A percentile compares a stretch with the other conserved stretches of the same genome.
Evolutionary conservation across 2,113 vertebrate genomes (phyloP).

Genomic region (Apodemus speciosus): DNA sequence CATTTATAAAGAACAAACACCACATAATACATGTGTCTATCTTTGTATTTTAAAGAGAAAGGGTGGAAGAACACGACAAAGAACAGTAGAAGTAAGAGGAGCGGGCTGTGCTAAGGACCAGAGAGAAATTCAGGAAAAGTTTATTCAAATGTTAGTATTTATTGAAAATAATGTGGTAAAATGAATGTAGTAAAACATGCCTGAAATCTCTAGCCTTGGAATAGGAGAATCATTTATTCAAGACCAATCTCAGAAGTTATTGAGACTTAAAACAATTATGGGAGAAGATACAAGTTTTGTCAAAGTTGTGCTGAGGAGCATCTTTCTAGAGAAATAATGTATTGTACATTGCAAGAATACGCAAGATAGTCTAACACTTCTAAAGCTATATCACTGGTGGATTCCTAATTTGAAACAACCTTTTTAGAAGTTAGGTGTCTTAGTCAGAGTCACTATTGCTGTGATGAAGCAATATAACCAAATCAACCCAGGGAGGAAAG

Average conservation of each 20-base stretch:
- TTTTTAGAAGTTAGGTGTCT: background rate
- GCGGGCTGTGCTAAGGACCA: background rate
- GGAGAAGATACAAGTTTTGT: background rate
- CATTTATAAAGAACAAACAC: background rate
- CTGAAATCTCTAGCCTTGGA: background rate
- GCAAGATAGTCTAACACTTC: background rate
- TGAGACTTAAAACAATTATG: background rate
- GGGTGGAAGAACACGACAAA: background rate
- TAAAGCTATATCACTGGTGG: background rate
- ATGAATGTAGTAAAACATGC: background rate
- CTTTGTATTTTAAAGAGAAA: background rate
- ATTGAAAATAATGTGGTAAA: background rate
- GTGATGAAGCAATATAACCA: background rate
- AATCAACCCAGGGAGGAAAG: background rate
- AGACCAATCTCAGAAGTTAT: background rate
- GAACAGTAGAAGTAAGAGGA: background rate
- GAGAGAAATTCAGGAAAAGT: background rate
- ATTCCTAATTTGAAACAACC: background rate
- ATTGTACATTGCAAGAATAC: background rate
- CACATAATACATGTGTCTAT: background rate
- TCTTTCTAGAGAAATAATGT: background rate
- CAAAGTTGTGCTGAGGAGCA: conserved; percentile 5
- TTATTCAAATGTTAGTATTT: background rate
- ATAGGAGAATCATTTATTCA: background rate
- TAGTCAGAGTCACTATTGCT: background rate